Evolutionary conservation across 2,888 invertebrate species (phyloP), one percentile per base, ranked within the genome.

Genomic region (Erpobdella octoculata): DNA sequence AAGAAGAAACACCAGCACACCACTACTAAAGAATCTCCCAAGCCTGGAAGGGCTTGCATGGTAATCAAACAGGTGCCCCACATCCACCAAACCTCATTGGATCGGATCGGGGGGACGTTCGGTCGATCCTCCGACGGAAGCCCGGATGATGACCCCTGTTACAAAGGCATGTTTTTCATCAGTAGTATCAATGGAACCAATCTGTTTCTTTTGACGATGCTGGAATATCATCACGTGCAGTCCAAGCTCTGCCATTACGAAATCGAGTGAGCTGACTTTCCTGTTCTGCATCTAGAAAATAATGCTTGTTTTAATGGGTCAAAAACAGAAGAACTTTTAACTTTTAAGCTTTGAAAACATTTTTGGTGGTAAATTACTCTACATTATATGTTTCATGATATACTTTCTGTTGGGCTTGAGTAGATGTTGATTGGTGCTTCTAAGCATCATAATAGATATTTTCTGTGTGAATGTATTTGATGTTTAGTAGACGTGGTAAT

Each of bases 111-210:
- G 15, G 37, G 46, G 33, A 18, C 61, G 41, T 59, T 61, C 33
- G 28, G 33, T 12, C 31, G 59, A 8, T 36, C 72, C 38, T 48
- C 72, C 31, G 31, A 35, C 8, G 73, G 74, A 12, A 25, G 33
- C 9, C 62, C 73, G 53, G 64, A 35, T 28, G 72, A 72, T 15
- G 73, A 73, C 61, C 73, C 75, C 1, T 75, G 75, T 53, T 46
- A 64, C 31, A 68, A 71, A 9, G 74, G 75, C 0, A 18, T 61
- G 31, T 75, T 65, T 59, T 70, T 72, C 38, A 62, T 75, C 66
- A 66, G 59, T 21, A 53, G 69, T 1, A 38, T 75, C 37, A 48
- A 35, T 36, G 71, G 70, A 46, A 75, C 74, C 25, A 72, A 75
- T 67, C 69, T 75, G 15, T 71, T 72, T 46, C 66, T 75, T 8